A percentile compares a stretch with the other conserved stretches of the same genome.
Evolutionary conservation across 1,140 invertebrate genomes (phyloP).

Genomic region (Idris sp.): DNA sequence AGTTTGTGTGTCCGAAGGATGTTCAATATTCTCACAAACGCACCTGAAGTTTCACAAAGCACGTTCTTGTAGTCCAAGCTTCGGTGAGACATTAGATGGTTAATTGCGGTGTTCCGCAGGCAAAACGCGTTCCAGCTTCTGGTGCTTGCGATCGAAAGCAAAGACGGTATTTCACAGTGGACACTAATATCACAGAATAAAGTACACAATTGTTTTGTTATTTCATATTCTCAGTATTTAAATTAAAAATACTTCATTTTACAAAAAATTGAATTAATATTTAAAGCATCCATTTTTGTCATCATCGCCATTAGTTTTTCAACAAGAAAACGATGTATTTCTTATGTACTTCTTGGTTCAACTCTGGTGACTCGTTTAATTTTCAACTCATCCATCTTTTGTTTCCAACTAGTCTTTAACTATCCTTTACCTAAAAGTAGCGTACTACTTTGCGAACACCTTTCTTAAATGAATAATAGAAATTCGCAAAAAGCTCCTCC

Average conservation of each 20-base stretch:
- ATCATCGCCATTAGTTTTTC: too few species aligned
- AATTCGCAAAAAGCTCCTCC: slow-evolving; percentile 13
- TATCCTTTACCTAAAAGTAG: slow-evolving; percentile 36
- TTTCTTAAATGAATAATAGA: slow-evolving; percentile 25
- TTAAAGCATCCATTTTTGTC: too few species aligned
- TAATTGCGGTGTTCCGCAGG: slow-evolving; percentile 75
- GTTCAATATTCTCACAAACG: slow-evolving; percentile 32
- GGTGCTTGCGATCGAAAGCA: slow-evolving; percentile 62
- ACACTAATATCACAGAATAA: slow-evolving; percentile 20
- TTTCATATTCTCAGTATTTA: too few species aligned
- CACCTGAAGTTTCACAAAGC: slow-evolving; percentile 70
- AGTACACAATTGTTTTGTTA: too few species aligned
- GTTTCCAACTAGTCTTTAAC: slow-evolving; percentile 27
- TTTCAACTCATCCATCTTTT: slow-evolving; percentile 36
- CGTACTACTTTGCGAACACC: slow-evolving; percentile 14
- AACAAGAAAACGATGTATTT: slow-evolving; percentile 44
- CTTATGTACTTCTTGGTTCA: slow-evolving; percentile 20
- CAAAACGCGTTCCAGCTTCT: slow-evolving; percentile 68
- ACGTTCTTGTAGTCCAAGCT: slow-evolving; percentile 66
- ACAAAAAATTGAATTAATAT: slow-evolving; percentile 46
- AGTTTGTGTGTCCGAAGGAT: slow-evolving; percentile 34
- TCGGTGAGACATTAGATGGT: slow-evolving; percentile 65
- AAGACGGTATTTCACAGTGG: slow-evolving; percentile 36
- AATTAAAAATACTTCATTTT: too few species aligned
- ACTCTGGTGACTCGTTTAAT: slow-evolving; percentile 36